These are phyloP conservation scores for Corythornis cristatus DNA, from an alignment of 2,113 vertebrate species.

Conservation along the genomic window DNA sequence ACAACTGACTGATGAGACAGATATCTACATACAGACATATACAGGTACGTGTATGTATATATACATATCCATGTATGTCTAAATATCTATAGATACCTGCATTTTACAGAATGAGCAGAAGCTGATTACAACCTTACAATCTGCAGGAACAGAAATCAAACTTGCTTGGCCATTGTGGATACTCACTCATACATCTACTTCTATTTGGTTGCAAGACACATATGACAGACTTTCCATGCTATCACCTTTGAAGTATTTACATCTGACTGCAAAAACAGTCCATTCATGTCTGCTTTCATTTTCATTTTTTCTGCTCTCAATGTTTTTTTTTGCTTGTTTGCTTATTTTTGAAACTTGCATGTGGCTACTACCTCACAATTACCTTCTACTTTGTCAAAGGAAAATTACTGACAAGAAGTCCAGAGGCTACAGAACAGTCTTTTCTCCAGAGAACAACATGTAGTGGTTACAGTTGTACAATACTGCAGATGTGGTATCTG, in stretches of 20 bases:
- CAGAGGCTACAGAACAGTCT: not conserved
- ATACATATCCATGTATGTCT: too few species aligned
- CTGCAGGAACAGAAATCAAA: not conserved
- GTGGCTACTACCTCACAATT: not conserved
- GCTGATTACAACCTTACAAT: not conserved
- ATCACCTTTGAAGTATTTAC: not conserved
- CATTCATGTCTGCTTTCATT: not conserved
- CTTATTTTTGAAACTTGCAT: not conserved
- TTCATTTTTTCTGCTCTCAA: not conserved
- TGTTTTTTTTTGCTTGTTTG: not conserved
- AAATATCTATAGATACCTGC: fast-evolving
- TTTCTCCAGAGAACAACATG: not conserved
- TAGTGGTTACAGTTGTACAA: not conserved
- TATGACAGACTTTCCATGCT: not conserved
- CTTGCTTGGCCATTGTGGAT: not conserved
- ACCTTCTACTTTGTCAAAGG: not conserved
- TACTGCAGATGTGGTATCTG: not conserved
- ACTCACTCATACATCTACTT: not conserved
- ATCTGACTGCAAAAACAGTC: not conserved
- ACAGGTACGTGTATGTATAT: too few species aligned
- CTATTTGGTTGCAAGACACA: not conserved
- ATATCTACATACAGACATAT: not conserved
- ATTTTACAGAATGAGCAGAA: not conserved
- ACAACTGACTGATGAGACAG: not conserved
- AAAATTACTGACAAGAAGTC: not conserved